Evolutionary conservation across 1,140 invertebrate genomes (phyloP), one percentile per base, ranked within the genome.

Genomic region (Pissodes strobi): DNA sequence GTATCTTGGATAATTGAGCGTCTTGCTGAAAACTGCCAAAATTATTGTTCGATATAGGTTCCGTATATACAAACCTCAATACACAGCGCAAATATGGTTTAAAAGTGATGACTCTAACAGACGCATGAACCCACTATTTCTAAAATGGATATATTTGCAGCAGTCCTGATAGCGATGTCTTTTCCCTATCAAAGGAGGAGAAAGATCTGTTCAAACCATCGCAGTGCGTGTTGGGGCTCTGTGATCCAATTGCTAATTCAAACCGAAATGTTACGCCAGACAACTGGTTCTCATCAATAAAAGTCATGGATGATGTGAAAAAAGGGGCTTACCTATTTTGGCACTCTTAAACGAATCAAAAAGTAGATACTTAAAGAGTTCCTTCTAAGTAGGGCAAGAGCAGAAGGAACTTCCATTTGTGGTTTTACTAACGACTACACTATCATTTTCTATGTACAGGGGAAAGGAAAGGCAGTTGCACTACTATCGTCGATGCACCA

Each of bases 311-410:
- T 39, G 23, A 22, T 8, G 25, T 66, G 15, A 55, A 61, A 58
- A 49, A 63, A 64, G 67, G 38, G 48, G 48, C 73, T 66, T 53
- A 70, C 66, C 41, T 64, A 70, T 59, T 73, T 79, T 10, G 79
- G 73, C 2, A 79, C 72, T 2, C 12, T 79, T 9, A 67, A 65
- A 64, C 77, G 75, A 72, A 79, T 77, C 45, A 79, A 77, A 66
- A 48, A 37, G 34, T 70, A 76, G 52, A 74, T 76, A 19, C 72
- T 70, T 17, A 15, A 34, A 23, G 39, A 68, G 52, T 75, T 73
- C 48, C 34, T 67, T 38, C 67, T 65, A 58, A 57, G 57, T 8
- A 62, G 57, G 18, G 18, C 41, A 21, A 17, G 60, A 18, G 18
- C 46, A 43, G 51, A 53, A 10, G 65, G 58, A 22, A 38, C 49